Base-by-base conservation (phyloP, 2,797 vertebrate genomes). In the Sebastolobus altivelis region DNA sequence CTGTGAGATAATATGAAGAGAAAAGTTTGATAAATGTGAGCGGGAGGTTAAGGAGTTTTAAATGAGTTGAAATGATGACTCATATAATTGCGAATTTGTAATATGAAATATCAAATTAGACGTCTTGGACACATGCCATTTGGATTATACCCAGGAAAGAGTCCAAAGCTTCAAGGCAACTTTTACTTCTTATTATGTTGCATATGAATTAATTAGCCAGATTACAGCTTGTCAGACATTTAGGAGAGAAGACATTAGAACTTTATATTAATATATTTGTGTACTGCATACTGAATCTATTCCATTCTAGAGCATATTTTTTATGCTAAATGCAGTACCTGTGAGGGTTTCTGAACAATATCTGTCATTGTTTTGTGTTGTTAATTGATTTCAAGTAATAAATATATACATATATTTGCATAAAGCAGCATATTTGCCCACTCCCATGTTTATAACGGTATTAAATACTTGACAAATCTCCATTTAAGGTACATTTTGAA, bases 11-110 rank as follows among this genome's bases (percentile, higher is more conserved):
- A 84, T 43, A 73, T 40, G 9, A 80, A 43, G 31, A 70, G n/a
- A 65, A 70, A 66, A 33, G 65, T 67, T 59, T 82, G 73, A 83
- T 81, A 52, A 88, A 87, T 52, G 52, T 59, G 43, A 62, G 38
- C 33, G 20, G 37, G 38, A 73, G 59, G 83, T 79, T 82, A 86
- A 80, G 70, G 75, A 66, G 79, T 29, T 83, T 80, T 31, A 85
- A 90, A 90, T 76, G 38, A 81, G 67, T 55, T 73, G 46, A 75
- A 87, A 77, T 52, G 70, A 84, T 66, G 72, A 87, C 52, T 81
- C 18, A 67, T 68, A 61, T 68, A 61, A 65, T 2, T 14, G 31
- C 65, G 27, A 16, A 35, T 22, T 4, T 71, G 60, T 54, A 20
- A 65, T 69, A 49, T 37, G 12, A 66, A 72, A 75, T 7, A 69